Evolutionary conservation across 2,113 vertebrate species (phyloP), one percentile per base, ranked within the genome.

Genomic region (Gracilinanus agilis): DNA sequence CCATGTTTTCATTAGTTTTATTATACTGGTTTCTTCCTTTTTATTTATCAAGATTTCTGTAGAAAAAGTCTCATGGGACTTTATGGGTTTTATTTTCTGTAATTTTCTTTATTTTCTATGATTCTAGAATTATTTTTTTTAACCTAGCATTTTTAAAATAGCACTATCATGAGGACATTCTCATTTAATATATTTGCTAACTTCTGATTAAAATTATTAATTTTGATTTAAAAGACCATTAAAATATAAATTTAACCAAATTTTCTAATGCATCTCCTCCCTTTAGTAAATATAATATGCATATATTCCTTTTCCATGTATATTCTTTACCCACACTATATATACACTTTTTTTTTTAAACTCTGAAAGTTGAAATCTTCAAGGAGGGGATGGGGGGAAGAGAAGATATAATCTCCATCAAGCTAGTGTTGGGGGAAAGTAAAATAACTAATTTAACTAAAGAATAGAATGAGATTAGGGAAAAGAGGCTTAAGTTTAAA

Each of bases 331-430:
- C 96, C 93, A 96, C 88, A 93, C 49, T 49, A 49, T 5, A 49
- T n/a, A n/a, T n/a, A n/a, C n/a, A n/a, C n/a, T 58, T 97, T 24
- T 92, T 95, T 95, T 94, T 91, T 91, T 94, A 97, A 97, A 95
- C 34, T 34, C 96, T 54, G 58, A 96, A 29, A 92, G n/a, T 55
- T 94, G 11, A 1, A 94, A 91, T 95, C 55, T 49, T 96, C 96
- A 24, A n/a, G 0, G 49, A 49, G 49, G 49, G 49, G 49, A 49
- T 2, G 49, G 49, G 49, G 49, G 49, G 49, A 5, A 49, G 49
- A 49, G 49, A 49, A 49, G 49, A 49, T 49, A 34, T 53, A 83
- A 96, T 96, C n/a, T n/a, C n/a, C n/a, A n/a, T n/a, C n/a, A n/a
- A n/a, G 56, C 25, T 53, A 91, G 54, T 3, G 88, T 0, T 95